Conservation (phyloP, 2,888 invertebrate genomes). For the Metallyticus violacea region DNA sequence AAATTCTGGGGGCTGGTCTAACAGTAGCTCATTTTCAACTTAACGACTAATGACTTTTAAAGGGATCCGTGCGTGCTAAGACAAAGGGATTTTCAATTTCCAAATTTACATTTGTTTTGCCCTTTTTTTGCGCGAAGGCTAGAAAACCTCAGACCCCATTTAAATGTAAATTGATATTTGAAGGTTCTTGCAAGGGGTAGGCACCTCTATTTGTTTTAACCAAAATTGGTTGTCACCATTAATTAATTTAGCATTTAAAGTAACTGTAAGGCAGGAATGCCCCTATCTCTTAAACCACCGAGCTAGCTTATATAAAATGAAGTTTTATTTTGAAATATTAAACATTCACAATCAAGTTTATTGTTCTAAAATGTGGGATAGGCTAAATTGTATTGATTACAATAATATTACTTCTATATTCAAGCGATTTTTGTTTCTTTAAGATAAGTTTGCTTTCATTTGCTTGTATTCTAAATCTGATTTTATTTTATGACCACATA, state of each 20-base stretch:
- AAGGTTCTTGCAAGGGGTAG: not conserved
- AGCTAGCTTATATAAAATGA: not conserved
- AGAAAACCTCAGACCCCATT: not conserved
- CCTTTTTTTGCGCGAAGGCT: not conserved
- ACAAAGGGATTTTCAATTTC: not conserved
- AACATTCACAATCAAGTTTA: too few species aligned
- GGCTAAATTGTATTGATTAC: too few species aligned
- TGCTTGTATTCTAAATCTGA: too few species aligned
- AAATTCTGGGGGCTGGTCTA: not conserved
- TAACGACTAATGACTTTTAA: not conserved
- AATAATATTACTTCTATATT: too few species aligned
- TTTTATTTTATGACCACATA: too few species aligned
- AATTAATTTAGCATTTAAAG: not conserved
- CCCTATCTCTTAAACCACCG: not conserved
- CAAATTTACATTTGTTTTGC: not conserved
- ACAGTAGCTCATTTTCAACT: not conserved
- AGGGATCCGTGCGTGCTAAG: not conserved
- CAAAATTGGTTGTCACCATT: not conserved
- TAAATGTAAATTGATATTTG: not conserved
- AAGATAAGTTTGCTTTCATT: too few species aligned
- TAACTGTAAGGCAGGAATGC: not conserved
- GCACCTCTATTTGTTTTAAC: not conserved
- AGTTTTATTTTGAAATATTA: too few species aligned
- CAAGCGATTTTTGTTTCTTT: too few species aligned
- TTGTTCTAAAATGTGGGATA: too few species aligned